phyloP scores from a whole-genome alignment of 2,113 vertebrate genomes.

The Apaloderma vittatum region DNA sequence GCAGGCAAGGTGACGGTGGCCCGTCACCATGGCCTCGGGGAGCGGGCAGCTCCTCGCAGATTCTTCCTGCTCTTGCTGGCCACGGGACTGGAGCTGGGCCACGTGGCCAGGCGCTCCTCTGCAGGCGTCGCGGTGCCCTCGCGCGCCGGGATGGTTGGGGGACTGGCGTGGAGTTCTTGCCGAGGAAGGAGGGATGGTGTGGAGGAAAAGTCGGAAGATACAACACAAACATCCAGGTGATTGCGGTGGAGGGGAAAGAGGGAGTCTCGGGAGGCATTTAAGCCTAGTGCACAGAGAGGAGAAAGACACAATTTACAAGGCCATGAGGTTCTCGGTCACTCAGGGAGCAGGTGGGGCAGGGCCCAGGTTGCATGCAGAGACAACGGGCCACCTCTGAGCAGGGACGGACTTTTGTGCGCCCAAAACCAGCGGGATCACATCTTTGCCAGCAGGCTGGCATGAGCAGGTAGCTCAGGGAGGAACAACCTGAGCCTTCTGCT shows the following conservation, averaged over 20 bases:
- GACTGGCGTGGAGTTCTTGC: constrained; percentile 75
- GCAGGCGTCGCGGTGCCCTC: constrained; percentile 48
- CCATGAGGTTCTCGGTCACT: constrained; percentile 49
- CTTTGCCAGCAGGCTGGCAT: neutral
- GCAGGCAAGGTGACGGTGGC: neutral
- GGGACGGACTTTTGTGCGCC: neutral
- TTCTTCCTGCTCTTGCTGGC: constrained; percentile 67
- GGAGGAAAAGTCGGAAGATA: constrained; percentile 79
- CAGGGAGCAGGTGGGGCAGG: neutral
- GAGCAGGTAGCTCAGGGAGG: neutral
- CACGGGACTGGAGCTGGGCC: constrained; percentile 39
- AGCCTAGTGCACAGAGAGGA: constrained; percentile 88
- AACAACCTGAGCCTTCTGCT: neutral
- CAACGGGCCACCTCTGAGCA: neutral
- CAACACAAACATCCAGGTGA: constrained; percentile 86
- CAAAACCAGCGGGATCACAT: fast-evolving
- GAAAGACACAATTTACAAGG: constrained; percentile 79
- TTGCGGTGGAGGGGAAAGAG: constrained; percentile 72
- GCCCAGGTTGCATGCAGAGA: constrained; percentile 29
- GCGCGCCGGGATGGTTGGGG: constrained; percentile 27
- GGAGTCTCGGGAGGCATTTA: constrained; percentile 84
- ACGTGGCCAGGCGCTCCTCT: constrained; percentile 40
- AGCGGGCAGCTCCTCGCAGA: constrained; percentile 45
- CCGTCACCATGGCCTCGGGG: constrained; percentile 12
- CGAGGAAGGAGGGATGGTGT: constrained; percentile 81